Evolutionary conservation across 2,888 invertebrate genomes (phyloP).

Genomic region (Tinea pellionella): DNA sequence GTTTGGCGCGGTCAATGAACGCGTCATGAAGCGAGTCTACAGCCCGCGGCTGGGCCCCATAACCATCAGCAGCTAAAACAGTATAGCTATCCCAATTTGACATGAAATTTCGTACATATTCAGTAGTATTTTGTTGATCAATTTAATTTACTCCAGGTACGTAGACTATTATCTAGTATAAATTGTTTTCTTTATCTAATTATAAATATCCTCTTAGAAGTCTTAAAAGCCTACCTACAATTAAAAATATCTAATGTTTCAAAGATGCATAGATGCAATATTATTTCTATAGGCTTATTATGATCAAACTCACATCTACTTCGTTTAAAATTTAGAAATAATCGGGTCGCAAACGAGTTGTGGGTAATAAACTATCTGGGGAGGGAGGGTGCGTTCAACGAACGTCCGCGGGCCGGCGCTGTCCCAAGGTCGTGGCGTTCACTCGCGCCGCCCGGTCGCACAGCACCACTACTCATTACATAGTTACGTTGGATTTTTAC

Average conservation of each 20-base stretch:
- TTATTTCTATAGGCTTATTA: too few species aligned
- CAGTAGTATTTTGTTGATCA: too few species aligned
- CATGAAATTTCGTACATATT: neutral
- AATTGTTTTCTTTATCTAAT: too few species aligned
- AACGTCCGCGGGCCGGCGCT: constrained; percentile 64
- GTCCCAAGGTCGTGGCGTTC: constrained; percentile 60
- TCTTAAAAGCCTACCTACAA: too few species aligned
- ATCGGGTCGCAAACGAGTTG: constrained; percentile 53
- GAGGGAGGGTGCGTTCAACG: constrained; percentile 53
- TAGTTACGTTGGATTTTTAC: neutral
- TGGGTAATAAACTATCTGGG: constrained; percentile 23
- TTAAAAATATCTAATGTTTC: too few species aligned
- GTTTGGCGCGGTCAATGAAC: neutral
- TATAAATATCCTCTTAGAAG: too few species aligned
- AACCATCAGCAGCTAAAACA: neutral
- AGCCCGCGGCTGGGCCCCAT: constrained; percentile 2
- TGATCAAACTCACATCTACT: too few species aligned
- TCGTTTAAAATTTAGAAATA: constrained; percentile 21
- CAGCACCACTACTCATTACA: neutral
- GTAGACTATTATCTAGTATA: too few species aligned
- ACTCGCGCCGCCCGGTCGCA: constrained; percentile 23
- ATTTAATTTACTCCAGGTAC: too few species aligned
- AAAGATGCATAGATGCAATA: too few species aligned
- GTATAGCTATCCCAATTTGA: neutral
- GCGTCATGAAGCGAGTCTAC: neutral